Percentiles rank a stretch among this genome's conserved stretches.
phyloP scores from a whole-genome alignment of 2,888 invertebrate species.

The Neoitamus cyanurus region DNA sequence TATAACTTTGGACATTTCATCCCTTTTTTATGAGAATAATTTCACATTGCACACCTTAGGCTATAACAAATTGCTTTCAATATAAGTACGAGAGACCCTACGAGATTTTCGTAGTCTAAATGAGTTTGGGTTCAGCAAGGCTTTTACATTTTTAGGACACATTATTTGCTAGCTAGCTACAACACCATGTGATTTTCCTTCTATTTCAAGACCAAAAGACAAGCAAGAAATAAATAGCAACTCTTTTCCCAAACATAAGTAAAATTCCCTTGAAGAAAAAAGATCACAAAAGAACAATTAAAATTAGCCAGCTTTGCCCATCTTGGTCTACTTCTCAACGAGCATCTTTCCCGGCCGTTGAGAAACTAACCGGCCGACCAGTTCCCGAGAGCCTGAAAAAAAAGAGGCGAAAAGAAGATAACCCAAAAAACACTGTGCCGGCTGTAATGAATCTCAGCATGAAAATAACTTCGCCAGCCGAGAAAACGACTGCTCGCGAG shows the following conservation, averaged over 20 bases:
- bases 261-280: not conserved
- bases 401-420: not conserved
- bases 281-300: not conserved
- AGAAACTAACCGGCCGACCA: not conserved
- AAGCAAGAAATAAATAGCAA: not conserved
- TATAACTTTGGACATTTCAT: no score
- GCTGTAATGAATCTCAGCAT: not conserved
- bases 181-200: not conserved
- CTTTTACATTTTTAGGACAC: no score
- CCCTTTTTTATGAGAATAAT: no score
- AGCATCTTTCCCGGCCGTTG: not conserved
- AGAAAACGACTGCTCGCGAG: not conserved
- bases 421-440: not conserved
- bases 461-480: not conserved
- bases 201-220: not conserved
- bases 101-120: no score
- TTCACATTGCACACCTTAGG: no score
- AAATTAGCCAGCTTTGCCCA: not conserved
- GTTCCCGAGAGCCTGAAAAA: not conserved
- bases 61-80: no score
- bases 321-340: not conserved
- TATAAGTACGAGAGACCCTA: no score
- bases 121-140: no score
- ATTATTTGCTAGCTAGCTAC: no score
- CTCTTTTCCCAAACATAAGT: not conserved